Evolutionary conservation across 1,140 invertebrate genomes (phyloP), one percentile per base, ranked within the genome.

Genomic region (Mizuhopecten yessoensis): DNA sequence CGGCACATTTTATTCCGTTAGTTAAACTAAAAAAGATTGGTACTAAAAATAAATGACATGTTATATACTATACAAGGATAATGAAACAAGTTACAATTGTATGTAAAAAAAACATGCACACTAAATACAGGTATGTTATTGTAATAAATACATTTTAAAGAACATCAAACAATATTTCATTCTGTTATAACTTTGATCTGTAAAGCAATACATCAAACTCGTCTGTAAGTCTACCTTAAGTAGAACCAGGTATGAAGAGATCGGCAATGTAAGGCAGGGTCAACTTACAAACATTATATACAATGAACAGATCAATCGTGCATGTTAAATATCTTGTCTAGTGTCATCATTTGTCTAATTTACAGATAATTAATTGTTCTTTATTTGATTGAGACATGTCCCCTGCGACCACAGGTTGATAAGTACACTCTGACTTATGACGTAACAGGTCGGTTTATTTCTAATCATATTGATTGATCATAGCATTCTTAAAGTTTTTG

Each of bases 131-230:
- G 36, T 45, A 45, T 45, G 9, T 20, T 45, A 13, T 45, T 75
- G 23, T 75, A 75, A 29, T n/a, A 29, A 5, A n/a, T 75, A 75
- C 57, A 75, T 29, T 29, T 75, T 75, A 29, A 75, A 75, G 57
- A n/a, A 75, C 57, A 75, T 75, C 57, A 75, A 75, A 75, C 57
- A 75, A 75, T 75, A 75, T 75, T 75, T 75, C n/a, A 75, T 75
- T 75, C 57, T 75, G 57, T 11, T 23, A 75, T 1, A 75, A 75
- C 57, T 75, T 75, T 75, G 57, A 75, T 75, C 57, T 75, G 23
- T n/a, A 75, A 75, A 75, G 57, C 57, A 75, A 75, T 75, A 75
- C 57, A 75, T 75, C n/a, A 75, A 29, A 29, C 57, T 17, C 23
- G 57, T 75, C 57, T 1, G 57, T 75, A 75, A 75, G 57, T 75